phyloP scores from a whole-genome alignment of 1,140 invertebrate species.

The Megalopta genalis region DNA sequence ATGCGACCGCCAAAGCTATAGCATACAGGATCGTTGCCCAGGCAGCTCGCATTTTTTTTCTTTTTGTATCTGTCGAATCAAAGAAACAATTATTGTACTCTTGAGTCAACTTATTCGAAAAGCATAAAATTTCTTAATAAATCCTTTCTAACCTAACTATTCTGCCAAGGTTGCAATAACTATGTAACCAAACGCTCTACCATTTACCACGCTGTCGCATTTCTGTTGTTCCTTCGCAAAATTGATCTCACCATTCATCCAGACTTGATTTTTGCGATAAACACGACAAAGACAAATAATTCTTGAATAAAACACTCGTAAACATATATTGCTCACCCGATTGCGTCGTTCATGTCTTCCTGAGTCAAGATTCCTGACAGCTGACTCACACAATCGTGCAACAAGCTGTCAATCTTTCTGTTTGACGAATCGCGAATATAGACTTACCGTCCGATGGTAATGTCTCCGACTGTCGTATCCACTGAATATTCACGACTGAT shows the following conservation, averaged over 20 bases:
- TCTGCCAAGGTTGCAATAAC: neutral
- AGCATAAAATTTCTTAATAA: neutral
- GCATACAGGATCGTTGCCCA: constrained; percentile 4
- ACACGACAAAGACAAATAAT: neutral
- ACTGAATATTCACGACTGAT: too few species aligned
- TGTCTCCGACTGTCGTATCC: too few species aligned
- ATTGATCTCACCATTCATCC: neutral
- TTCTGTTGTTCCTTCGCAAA: neutral
- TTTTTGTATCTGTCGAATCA: too few species aligned
- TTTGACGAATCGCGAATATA: too few species aligned
- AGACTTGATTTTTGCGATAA: neutral
- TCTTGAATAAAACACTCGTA: neutral
- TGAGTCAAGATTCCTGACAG: neutral
- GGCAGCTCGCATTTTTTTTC: constrained; percentile 14
- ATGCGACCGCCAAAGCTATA: neutral
- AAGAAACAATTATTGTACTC: too few species aligned
- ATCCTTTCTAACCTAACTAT: neutral
- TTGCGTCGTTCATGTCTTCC: neutral
- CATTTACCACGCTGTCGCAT: neutral
- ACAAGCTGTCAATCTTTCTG: too few species aligned
- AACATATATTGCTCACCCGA: neutral
- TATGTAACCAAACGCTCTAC: too few species aligned
- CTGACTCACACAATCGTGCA: neutral
- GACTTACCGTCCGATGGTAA: too few species aligned
- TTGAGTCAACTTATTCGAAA: neutral